These are phyloP conservation scores for Leucophora obtusa DNA, from an alignment of 2,888 invertebrate genomes.

Conservation along the genomic window DNA sequence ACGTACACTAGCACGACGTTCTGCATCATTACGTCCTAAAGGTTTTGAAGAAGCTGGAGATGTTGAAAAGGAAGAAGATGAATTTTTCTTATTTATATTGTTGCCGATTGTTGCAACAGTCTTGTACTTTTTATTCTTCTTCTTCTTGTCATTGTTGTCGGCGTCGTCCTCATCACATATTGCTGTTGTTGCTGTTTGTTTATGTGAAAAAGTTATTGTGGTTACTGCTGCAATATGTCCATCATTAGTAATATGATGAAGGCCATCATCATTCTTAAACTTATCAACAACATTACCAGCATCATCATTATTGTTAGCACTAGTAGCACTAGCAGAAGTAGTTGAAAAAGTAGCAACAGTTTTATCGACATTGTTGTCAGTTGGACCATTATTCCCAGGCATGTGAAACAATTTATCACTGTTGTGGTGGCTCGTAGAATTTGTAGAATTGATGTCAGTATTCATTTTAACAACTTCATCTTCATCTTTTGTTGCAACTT, in stretches of 20 bases:
- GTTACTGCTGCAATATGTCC: slow-evolving; percentile 56
- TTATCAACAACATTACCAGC: slow-evolving; percentile 21
- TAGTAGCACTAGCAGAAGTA: not conserved
- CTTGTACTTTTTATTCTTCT: slow-evolving; percentile 2
- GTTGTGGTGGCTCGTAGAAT: slow-evolving; percentile 27
- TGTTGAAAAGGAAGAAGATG: not conserved
- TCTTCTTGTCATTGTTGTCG: slow-evolving; percentile 9
- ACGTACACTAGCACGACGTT: slow-evolving; percentile 55
- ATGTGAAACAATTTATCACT: slow-evolving; percentile 50
- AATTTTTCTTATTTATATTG: slow-evolving; percentile 11
- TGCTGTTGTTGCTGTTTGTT: slow-evolving; percentile 44
- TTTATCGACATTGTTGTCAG: slow-evolving; percentile 59
- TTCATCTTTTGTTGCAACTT: slow-evolving; percentile 11
- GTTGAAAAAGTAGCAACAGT: slow-evolving; percentile 29
- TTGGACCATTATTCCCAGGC: slow-evolving; percentile 47
- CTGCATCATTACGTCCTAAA: slow-evolving; percentile 63
- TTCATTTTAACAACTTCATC: slow-evolving; percentile 31
- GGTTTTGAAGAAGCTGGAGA: slow-evolving; percentile 16
- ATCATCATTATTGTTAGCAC: slow-evolving; percentile 1
- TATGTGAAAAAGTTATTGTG: slow-evolving; percentile 55
- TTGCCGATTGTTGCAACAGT: not conserved
- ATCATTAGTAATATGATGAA: slow-evolving; percentile 59
- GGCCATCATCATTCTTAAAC: slow-evolving; percentile 57
- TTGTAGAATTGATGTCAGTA: slow-evolving; percentile 13
- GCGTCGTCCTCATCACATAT: not conserved